Evolutionary conservation across 2,797 vertebrate species (phyloP), one percentile per base, ranked within the genome.

Genomic region (Merluccius polli): DNA sequence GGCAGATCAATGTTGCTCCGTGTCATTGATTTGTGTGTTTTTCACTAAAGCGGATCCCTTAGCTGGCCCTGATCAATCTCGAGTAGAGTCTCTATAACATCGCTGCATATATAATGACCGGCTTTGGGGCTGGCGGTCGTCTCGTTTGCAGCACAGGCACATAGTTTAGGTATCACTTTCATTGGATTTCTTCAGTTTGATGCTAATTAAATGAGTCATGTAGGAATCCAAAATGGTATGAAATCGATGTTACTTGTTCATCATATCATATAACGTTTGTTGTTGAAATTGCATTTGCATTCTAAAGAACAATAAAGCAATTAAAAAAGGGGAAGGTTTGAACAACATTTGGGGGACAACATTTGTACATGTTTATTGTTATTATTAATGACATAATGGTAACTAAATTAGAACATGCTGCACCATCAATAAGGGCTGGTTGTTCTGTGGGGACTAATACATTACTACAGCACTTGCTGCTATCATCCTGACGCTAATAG

Each of bases 21-120:
- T 82, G 52, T 79, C 83, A 91, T 92, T 89, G 92, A 92, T 93
- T 83, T 76, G 83, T 86, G 84, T 91, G 89, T 92, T 92, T 59
- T 90, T 88, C 86, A 84, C 83, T 75, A 80, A 91, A 59, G 87
- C 80, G 30, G 86, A 87, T 90, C 86, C 81, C 73, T 90, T 83
- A 73, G 78, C 79, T 16, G 38, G 71, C 77, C 76, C 52, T 73
- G 75, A 92, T 91, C 73, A 82, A 90, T 89, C 75, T 35, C 73
- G 86, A 90, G 85, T 82, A 76, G 87, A 87, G 87, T 89, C 79
- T 83, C 84, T 73, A 35, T 77, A 77, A 84, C 68, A 27, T 83
- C 6, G 7, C 74, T 67, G 65, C 18, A 0, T 86, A 79, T 78
- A 84, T 81, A 80, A 52, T 82, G 78, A 80, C 85, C 72, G 59